Conservation (phyloP, 2,888 invertebrate species). For the Dicranocentrus wangi region DNA sequence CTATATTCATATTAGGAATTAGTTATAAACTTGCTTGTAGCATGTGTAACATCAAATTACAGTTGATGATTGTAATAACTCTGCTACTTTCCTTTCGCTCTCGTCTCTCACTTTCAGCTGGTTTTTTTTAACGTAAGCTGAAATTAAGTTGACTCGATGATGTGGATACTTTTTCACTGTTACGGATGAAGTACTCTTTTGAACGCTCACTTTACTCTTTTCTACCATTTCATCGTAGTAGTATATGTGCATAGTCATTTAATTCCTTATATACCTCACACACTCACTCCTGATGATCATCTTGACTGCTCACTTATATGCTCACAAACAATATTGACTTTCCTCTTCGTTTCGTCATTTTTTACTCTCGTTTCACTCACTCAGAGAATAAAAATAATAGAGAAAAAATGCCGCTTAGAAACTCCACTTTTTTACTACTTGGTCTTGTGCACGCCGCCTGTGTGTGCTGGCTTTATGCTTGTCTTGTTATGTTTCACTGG, state of each 20-base stretch:
- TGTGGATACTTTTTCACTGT: slow-evolving; percentile 51
- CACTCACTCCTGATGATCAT: background rate
- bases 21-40: too few species aligned
- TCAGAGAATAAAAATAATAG: slow-evolving; percentile 32
- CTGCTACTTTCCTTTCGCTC: slow-evolving; percentile 34
- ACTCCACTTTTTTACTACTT: slow-evolving; percentile 26
- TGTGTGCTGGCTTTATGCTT: slow-evolving; percentile 26
- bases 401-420: slow-evolving; percentile 20
- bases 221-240: too few species aligned
- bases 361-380: background rate
- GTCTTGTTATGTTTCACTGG: slow-evolving; percentile 58
- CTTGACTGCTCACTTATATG: slow-evolving; percentile 19
- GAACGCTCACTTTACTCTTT: slow-evolving; percentile 22
- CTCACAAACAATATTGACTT: slow-evolving; percentile 55
- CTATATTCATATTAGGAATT: too few species aligned
- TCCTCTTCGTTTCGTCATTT: slow-evolving; percentile 23
- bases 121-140: too few species aligned
- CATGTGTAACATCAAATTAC: too few species aligned
- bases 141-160: slow-evolving; percentile 43
- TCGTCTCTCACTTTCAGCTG: slow-evolving; percentile 22
- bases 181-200: slow-evolving; percentile 51
- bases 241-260: too few species aligned
- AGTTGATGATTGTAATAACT: background rate
- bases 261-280: background rate
- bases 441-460: slow-evolving; percentile 35